Conservation (phyloP, 2,888 invertebrate species). For the Perizoma flavofasciatum region DNA sequence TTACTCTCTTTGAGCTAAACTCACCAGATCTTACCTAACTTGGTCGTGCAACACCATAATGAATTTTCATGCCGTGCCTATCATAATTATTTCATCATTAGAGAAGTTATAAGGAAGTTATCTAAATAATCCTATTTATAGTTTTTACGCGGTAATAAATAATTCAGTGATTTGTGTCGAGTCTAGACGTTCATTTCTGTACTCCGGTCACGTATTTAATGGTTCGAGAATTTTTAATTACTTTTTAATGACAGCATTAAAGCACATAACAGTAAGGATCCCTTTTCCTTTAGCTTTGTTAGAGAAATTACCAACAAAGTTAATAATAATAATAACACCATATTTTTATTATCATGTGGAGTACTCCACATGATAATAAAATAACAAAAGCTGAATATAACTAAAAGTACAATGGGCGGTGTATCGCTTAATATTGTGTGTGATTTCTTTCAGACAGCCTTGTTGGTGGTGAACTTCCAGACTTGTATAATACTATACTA, state of each 20-base stretch:
- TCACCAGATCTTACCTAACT: conserved; percentile 11
- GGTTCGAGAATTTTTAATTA: conserved; percentile 16
- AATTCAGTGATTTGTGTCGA: conserved; percentile 8
- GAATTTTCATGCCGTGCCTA: conserved; percentile 28
- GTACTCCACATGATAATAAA: too few relatives aligned
- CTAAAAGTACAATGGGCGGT: too few relatives aligned
- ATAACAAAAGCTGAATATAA: too few relatives aligned
- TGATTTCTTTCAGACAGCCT: too few relatives aligned
- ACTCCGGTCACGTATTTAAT: conserved; percentile 25
- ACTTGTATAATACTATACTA: too few relatives aligned
- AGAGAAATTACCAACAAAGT: too few relatives aligned
- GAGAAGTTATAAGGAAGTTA: conserved; percentile 28
- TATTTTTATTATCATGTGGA: too few relatives aligned
- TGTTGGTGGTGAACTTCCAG: too few relatives aligned
- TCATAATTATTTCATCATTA: conserved; percentile 25
- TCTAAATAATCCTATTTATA: conserved; percentile 27
- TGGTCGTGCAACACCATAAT: conserved; percentile 27
- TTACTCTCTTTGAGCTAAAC: conserved; percentile 2
- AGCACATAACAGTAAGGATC: too few relatives aligned
- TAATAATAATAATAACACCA: too few relatives aligned
- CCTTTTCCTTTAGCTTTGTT: too few relatives aligned
- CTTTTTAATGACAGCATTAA: not conserved
- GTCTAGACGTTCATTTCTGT: conserved; percentile 12
- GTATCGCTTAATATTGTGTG: too few relatives aligned
- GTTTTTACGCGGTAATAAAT: conserved; percentile 19